phyloP scores from a whole-genome alignment of 2,888 invertebrate genomes.

The Epinotia bilunana region DNA sequence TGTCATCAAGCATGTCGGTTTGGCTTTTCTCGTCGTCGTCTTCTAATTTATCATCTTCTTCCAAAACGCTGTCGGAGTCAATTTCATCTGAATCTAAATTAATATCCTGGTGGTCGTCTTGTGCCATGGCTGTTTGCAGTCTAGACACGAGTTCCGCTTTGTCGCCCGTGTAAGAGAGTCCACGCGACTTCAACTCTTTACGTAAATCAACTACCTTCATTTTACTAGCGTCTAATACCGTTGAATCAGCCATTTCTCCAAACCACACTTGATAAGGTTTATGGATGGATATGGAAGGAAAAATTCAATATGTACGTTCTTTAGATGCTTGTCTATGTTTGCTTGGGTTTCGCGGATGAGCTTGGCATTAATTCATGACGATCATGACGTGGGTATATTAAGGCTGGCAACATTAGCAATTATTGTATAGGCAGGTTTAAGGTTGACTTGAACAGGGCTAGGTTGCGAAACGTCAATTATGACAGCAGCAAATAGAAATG shows the following conservation, averaged over 20 bases:
- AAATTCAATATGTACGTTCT: not conserved
- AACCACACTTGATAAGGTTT: not conserved
- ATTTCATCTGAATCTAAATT: conserved; percentile 80
- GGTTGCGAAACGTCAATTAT: not conserved
- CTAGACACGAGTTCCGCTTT: conserved; percentile 92
- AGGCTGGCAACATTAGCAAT: not conserved
- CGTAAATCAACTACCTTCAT: conserved; percentile 93
- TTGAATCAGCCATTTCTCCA: conserved; percentile 57
- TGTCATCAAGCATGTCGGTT: conserved; percentile 71
- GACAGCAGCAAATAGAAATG: not conserved
- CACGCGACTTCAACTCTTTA: conserved; percentile 91
- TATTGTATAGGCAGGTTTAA: not conserved
- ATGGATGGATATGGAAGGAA: not conserved
- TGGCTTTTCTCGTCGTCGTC: conserved; percentile 84
- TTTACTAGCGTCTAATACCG: conserved; percentile 68
- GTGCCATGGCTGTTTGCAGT: conserved; percentile 85
- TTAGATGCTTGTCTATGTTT: no score
- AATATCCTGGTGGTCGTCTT: conserved; percentile 73
- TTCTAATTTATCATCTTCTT: conserved; percentile 83
- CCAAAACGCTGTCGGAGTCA: conserved; percentile 80
- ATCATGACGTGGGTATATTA: not conserved
- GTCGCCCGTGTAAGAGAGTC: conserved; percentile 89
- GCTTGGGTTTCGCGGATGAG: no score
- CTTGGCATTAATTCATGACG: no score
- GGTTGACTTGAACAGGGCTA: not conserved